These are phyloP conservation scores for Paramormyrops kingsleyae DNA, from an alignment of 2,113 vertebrate species.

Conservation along the genomic window DNA sequence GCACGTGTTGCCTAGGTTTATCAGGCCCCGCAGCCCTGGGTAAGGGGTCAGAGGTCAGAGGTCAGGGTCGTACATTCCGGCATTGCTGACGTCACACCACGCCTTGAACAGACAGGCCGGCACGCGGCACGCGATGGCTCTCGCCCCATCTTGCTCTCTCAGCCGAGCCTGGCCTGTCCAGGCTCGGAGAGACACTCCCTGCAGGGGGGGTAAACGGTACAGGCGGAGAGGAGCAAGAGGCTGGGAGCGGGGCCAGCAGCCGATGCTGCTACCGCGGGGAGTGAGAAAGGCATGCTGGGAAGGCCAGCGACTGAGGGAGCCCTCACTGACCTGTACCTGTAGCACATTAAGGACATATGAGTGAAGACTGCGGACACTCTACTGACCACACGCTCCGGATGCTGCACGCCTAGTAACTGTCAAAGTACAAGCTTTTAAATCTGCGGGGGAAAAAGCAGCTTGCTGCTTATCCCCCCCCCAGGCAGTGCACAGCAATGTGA, in stretches of 20 bases:
- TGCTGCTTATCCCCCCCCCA: background rate
- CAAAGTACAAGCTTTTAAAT: background rate
- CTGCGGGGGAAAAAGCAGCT: background rate
- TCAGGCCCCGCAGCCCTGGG: constrained; percentile 88
- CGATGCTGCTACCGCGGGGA: background rate
- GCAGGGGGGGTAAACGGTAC: constrained; percentile 32
- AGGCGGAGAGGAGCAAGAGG: constrained; percentile 22
- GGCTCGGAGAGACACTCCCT: background rate
- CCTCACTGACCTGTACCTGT: background rate
- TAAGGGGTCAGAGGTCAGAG: background rate
- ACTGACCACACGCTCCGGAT: background rate
- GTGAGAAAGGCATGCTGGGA: background rate
- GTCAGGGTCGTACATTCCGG: background rate
- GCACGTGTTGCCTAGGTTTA: constrained; percentile 97
- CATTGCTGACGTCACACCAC: background rate
- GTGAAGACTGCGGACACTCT: background rate
- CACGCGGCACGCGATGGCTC: background rate
- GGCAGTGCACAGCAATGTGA: background rate
- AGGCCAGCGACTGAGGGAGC: background rate
- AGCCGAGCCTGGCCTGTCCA: background rate
- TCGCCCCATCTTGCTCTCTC: background rate
- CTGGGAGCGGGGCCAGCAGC: background rate
- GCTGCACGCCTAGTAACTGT: background rate
- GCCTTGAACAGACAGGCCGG: background rate
- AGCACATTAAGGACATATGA: background rate